Evolutionary conservation across 2,113 vertebrate genomes (phyloP).

Genomic region (Cavia aperea): DNA sequence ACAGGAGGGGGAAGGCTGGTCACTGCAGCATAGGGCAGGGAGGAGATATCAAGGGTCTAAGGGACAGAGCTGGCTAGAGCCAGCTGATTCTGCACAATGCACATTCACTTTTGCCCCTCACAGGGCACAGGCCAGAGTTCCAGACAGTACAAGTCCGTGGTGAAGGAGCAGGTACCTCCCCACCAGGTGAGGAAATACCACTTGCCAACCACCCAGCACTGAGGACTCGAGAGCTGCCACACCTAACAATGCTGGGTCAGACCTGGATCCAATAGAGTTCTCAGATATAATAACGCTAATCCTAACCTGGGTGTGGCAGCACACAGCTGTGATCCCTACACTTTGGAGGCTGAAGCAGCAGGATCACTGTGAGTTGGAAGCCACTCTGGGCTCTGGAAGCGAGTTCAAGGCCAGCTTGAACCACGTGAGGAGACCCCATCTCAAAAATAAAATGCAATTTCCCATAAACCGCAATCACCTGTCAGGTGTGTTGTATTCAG

Average conservation of each 20-base stretch:
- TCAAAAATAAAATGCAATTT: background rate
- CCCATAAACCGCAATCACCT: background rate
- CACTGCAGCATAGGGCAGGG: accelerated
- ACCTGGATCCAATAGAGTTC: background rate
- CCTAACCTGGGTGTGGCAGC: background rate
- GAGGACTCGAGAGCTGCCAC: background rate
- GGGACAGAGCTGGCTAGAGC: accelerated
- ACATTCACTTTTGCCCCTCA: background rate
- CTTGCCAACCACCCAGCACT: no score
- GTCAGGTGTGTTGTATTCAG: background rate
- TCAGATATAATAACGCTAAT: background rate
- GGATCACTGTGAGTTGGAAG: background rate
- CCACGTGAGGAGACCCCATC: background rate
- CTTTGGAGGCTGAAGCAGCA: background rate
- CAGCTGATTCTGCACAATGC: accelerated
- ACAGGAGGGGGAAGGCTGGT: background rate
- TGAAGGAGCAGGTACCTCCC: background rate
- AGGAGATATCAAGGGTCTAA: accelerated
- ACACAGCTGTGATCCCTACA: background rate
- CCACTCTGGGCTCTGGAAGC: background rate
- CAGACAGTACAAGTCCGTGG: background rate
- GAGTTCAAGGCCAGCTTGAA: background rate
- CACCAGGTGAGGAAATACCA: accelerated
- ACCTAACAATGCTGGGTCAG: background rate
- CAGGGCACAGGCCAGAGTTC: accelerated